Evolutionary conservation across 2,888 invertebrate genomes (phyloP).

Genomic region (Cryptus viduatorius): DNA sequence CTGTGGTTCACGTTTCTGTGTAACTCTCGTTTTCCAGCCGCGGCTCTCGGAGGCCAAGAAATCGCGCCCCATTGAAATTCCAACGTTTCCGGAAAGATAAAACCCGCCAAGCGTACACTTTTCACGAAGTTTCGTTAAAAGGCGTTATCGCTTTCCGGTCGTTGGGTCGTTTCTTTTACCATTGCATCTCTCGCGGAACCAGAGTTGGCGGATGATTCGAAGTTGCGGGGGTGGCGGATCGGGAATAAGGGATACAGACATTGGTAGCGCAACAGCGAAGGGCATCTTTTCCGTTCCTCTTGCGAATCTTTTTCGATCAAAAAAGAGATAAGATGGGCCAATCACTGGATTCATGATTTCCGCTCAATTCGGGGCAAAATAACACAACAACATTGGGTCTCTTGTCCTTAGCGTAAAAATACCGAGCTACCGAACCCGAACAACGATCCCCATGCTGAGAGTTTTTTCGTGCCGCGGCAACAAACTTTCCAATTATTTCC

Average conservation of each 20-base stretch:
- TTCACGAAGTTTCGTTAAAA: conserved; percentile 75
- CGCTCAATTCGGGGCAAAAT: not conserved
- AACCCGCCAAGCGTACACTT: conserved; percentile 70
- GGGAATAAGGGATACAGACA: not conserved
- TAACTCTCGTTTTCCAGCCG: conserved; percentile 22
- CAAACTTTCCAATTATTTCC: conserved; percentile 62
- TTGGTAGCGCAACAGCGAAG: not conserved
- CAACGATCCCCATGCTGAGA: not conserved
- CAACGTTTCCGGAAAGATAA: conserved; percentile 72
- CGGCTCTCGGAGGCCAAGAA: conserved; percentile 54
- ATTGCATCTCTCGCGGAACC: conserved; percentile 47
- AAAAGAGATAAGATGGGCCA: not conserved
- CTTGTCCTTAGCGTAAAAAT: not conserved
- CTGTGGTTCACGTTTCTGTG: conserved; percentile 1
- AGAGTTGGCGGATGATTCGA: conserved; percentile 19
- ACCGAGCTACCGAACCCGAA: not conserved
- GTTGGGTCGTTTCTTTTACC: conserved; percentile 72
- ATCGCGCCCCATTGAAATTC: conserved; percentile 73
- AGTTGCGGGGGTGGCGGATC: conserved; percentile 24
- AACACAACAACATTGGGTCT: too few species aligned
- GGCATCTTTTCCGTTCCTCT: too few species aligned
- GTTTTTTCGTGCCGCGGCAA: not conserved
- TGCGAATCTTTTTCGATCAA: not conserved
- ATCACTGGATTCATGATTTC: not conserved
- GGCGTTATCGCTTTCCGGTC: conserved; percentile 77